These are phyloP conservation scores for Papilio dardanus DNA, from an alignment of 1,140 invertebrate species.

Conservation along the genomic window DNA sequence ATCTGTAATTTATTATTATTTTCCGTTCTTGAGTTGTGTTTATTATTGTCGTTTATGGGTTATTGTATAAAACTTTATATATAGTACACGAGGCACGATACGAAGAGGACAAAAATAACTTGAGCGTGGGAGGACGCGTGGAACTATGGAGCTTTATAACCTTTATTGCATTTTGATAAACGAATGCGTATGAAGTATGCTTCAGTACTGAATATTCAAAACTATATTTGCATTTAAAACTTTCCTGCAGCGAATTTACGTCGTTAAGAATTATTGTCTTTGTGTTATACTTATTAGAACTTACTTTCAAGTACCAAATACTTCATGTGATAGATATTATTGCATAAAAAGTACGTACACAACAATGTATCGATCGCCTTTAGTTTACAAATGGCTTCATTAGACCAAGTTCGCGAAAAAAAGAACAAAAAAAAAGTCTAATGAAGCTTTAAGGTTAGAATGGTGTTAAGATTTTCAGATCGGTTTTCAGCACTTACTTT, in stretches of 20 bases:
- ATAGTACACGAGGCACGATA: neutral
- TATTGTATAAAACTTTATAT: no score
- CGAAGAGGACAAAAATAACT: neutral
- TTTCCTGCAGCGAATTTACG: neutral
- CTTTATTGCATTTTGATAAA: neutral
- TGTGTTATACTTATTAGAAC: neutral
- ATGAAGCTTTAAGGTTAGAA: no score
- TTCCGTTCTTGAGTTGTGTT: no score
- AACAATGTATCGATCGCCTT: no score
- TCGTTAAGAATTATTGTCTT: neutral
- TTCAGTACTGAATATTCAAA: neutral
- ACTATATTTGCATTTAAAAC: constrained; percentile 9
- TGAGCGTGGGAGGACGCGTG: neutral
- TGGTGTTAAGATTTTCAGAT: no score
- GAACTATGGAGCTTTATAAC: neutral
- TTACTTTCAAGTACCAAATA: neutral
- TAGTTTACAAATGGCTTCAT: no score
- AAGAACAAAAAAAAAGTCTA: no score
- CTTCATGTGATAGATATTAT: neutral
- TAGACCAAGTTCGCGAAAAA: no score
- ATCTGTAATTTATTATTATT: no score
- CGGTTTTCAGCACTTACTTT: no score
- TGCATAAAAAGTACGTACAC: no score
- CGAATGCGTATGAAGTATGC: neutral
- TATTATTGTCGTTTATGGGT: no score